Evolutionary conservation across 2,888 invertebrate genomes (phyloP).

Genomic region (Myopa testacea): DNA sequence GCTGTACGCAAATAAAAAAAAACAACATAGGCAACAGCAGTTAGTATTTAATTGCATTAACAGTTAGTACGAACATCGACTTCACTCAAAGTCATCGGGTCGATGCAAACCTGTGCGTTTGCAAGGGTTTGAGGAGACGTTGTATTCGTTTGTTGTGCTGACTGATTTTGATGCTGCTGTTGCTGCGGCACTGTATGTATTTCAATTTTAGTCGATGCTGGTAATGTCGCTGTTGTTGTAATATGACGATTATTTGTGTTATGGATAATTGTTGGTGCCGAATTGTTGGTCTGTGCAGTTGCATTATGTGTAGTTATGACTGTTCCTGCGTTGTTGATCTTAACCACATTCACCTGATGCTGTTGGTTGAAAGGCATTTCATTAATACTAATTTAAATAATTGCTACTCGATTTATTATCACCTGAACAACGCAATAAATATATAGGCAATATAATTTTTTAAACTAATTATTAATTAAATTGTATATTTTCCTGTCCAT

Average conservation of each 20-base stretch:
- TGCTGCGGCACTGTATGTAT: slow-evolving; percentile 62
- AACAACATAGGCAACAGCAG: slow-evolving; percentile 40
- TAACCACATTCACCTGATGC: slow-evolving; percentile 67
- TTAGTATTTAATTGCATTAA: slow-evolving; percentile 37
- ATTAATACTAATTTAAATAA: slow-evolving; percentile 38
- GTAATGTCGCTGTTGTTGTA: slow-evolving; percentile 61
- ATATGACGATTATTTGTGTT: slow-evolving; percentile 66
- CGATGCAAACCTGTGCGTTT: slow-evolving; percentile 82
- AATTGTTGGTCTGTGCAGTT: slow-evolving; percentile 51
- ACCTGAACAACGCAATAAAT: background rate
- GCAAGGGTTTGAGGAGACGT: slow-evolving; percentile 64
- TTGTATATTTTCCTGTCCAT: too few relatives aligned
- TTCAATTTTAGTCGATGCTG: slow-evolving; percentile 66
- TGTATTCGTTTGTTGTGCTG: slow-evolving; percentile 49
- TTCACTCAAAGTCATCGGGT: slow-evolving; percentile 79
- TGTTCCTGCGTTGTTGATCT: slow-evolving; percentile 67
- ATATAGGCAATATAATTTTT: background rate
- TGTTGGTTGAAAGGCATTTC: slow-evolving; percentile 36
- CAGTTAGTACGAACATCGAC: slow-evolving; percentile 77
- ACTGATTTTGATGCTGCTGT: slow-evolving; percentile 48
- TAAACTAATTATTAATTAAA: too few relatives aligned
- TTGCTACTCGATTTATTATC: background rate
- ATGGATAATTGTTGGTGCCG: slow-evolving; percentile 62
- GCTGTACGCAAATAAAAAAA: slow-evolving; percentile 36
- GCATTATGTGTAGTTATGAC: slow-evolving; percentile 65